These are phyloP conservation scores for Rhabdomys pumilio DNA, from an alignment of 2,797 vertebrate species.

Conservation along the genomic window DNA sequence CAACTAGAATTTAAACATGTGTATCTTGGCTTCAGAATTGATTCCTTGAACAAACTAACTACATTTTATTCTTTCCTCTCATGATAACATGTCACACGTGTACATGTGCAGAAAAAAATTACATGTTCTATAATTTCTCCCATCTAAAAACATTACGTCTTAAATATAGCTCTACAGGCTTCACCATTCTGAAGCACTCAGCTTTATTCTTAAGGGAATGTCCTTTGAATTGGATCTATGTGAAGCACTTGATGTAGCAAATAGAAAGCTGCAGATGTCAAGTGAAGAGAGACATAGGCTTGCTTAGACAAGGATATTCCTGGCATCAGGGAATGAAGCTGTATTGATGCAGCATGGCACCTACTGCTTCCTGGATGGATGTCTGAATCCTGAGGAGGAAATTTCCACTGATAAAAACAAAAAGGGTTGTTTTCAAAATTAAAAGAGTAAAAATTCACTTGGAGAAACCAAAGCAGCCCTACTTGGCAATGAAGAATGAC, in stretches of 20 bases:
- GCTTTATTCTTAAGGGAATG: neutral
- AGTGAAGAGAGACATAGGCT: neutral
- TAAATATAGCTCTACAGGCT: constrained; percentile 13
- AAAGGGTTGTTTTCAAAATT: neutral
- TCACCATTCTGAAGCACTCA: constrained; percentile 28
- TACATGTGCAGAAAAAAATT: neutral
- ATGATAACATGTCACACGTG: neutral
- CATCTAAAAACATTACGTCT: neutral
- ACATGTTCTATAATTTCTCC: neutral
- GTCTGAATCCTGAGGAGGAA: constrained; percentile 17
- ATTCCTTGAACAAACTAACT: constrained; percentile 13
- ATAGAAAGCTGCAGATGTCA: neutral
- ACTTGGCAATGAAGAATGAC: constrained; percentile 13
- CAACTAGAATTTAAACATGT: neutral
- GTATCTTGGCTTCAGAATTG: constrained; percentile 21
- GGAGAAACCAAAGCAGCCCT: neutral
- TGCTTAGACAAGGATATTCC: neutral
- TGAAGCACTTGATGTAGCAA: neutral
- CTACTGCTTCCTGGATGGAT: constrained; percentile 25
- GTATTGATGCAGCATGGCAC: neutral
- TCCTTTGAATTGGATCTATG: neutral
- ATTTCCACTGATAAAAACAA: constrained; percentile 14
- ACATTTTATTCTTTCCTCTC: neutral
- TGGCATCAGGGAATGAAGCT: neutral
- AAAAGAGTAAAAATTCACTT: neutral